Evolutionary conservation across 2,113 vertebrate species (phyloP).

Genomic region (Hassar affinis): DNA sequence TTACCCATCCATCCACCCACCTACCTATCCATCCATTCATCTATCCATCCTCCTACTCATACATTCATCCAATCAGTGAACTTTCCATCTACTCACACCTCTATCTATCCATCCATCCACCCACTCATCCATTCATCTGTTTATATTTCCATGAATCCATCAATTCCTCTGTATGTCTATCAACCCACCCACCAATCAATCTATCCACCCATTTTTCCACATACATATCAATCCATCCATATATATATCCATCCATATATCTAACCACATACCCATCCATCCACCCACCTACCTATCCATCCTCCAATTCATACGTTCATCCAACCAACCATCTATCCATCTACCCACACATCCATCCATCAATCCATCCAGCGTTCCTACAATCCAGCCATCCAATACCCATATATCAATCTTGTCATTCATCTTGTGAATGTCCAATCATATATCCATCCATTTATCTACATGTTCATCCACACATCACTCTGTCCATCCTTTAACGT

Average conservation of each 20-base stretch:
- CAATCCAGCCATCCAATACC: background rate
- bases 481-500: background rate
- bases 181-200: background rate
- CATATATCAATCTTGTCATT: background rate
- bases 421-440: background rate
- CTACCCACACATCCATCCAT: background rate
- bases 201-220: background rate
- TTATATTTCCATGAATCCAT: no score
- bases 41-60: accelerated
- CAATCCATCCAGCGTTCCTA: background rate
- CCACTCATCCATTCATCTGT: background rate
- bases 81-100: background rate
- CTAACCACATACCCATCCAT: background rate
- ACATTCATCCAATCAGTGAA: background rate
- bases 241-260: background rate
- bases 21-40: background rate
- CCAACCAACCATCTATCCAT: background rate
- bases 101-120: background rate
- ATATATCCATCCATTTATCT: background rate
- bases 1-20: background rate
- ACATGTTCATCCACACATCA: no score
- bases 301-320: background rate
- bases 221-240: background rate
- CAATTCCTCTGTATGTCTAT: no score
- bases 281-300: background rate